These are phyloP conservation scores for Nerophis ophidion DNA, from an alignment of 2,113 vertebrate species.

Conservation along the genomic window DNA sequence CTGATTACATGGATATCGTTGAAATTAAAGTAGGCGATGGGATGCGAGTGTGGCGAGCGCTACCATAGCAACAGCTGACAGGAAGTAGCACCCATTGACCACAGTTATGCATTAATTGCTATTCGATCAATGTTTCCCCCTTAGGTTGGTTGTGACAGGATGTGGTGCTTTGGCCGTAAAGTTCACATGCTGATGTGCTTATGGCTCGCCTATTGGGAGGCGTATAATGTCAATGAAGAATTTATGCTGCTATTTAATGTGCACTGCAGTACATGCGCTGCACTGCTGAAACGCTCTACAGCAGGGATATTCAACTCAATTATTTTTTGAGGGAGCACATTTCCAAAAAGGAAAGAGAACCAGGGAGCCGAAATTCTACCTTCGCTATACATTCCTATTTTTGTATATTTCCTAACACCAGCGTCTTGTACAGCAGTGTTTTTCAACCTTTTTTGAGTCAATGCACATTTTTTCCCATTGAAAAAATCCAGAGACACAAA, in stretches of 20 bases:
- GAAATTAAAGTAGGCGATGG: constrained; percentile 15
- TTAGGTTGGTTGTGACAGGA: constrained; percentile 25
- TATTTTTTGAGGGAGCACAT: too few relatives aligned
- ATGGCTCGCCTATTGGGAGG: constrained; percentile 8
- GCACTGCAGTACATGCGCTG: not conserved
- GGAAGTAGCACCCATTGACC: constrained; percentile 21
- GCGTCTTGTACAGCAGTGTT: too few relatives aligned
- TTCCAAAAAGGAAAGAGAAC: too few relatives aligned
- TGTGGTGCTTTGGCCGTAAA: constrained; percentile 16
- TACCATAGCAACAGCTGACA: constrained; percentile 22
- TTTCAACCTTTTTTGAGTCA: too few relatives aligned
- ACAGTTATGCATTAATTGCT: constrained; percentile 26
- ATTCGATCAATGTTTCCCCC: constrained; percentile 25
- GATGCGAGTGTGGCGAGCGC: constrained; percentile 7
- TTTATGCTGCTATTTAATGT: not conserved
- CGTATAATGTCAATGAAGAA: not conserved
- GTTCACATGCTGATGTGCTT: constrained; percentile 18
- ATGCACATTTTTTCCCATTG: too few relatives aligned
- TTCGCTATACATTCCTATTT: too few relatives aligned
- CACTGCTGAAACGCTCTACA: too few relatives aligned
- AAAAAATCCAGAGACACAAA: too few relatives aligned
- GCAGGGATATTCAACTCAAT: too few relatives aligned
- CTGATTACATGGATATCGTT: constrained; percentile 13
- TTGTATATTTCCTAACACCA: too few relatives aligned
- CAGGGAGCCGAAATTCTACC: too few relatives aligned